These are phyloP conservation scores for Tribolium freemani DNA, from an alignment of 2,888 invertebrate species.

Conservation along the genomic window DNA sequence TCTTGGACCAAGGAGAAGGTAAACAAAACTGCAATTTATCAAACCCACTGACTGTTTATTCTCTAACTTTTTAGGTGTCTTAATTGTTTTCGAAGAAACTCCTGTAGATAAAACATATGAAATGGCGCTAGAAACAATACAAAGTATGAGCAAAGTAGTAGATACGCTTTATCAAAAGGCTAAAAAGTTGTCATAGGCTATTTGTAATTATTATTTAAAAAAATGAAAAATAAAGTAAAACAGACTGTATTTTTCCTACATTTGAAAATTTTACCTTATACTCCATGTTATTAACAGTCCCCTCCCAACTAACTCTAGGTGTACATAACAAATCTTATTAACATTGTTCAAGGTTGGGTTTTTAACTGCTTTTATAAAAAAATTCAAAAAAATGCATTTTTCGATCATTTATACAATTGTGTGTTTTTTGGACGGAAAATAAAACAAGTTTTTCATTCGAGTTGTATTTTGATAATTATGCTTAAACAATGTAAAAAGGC, in stretches of 20 bases:
- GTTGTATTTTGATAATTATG: constrained; percentile 50
- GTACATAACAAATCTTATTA: constrained; percentile 47
- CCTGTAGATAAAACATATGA: constrained; percentile 97
- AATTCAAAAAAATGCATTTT: constrained; percentile 13
- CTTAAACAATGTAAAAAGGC: constrained; percentile 44
- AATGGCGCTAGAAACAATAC: constrained; percentile 96
- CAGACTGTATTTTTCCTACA: constrained; percentile 63
- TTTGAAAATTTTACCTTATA: constrained; percentile 43
- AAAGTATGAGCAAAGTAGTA: constrained; percentile 99
- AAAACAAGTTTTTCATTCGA: constrained; percentile 31
- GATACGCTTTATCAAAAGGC: constrained; percentile 99
- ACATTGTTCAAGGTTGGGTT: constrained; percentile 49
- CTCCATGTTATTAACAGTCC: constrained; percentile 24
- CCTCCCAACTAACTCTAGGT: constrained; percentile 38
- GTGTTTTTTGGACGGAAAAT: constrained; percentile 18
- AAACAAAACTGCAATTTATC: constrained; percentile 27
- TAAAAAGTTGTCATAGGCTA: constrained; percentile 91
- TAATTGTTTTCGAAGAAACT: constrained; percentile 97
- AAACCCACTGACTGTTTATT: background rate
- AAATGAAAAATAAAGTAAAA: constrained; percentile 48
- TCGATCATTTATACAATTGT: constrained; percentile 7
- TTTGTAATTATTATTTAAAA: constrained; percentile 41
- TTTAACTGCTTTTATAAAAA: constrained; percentile 35
- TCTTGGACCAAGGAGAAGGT: constrained; percentile 97
- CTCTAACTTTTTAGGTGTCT: constrained; percentile 73